Conservation (phyloP, 2,113 vertebrate genomes). For the Panthera leo region DNA sequence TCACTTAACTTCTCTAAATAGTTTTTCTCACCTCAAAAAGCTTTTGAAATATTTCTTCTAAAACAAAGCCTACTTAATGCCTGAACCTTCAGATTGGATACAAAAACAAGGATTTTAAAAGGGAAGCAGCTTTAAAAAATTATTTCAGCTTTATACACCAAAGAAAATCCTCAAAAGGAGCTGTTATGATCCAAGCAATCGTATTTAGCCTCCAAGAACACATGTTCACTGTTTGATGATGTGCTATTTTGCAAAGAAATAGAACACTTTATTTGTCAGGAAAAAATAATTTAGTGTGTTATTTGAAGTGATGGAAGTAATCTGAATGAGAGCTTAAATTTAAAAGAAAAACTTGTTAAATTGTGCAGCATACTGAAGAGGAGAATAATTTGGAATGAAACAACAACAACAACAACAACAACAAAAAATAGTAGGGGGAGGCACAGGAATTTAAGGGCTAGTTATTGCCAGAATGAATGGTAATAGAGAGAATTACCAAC, state of each 20-base stretch:
- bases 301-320: background rate
- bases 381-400: background rate
- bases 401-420: too few species aligned
- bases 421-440: background rate
- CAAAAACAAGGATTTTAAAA: background rate
- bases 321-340: background rate
- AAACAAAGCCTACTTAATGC: background rate
- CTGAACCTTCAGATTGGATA: background rate
- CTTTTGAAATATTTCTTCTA: background rate
- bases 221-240: background rate
- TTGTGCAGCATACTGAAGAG: background rate
- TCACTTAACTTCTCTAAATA: background rate
- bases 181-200: background rate
- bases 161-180: constrained; percentile 9
- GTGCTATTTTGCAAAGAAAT: background rate
- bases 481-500: background rate
- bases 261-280: background rate
- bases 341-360: background rate
- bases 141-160: background rate
- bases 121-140: background rate
- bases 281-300: constrained; percentile 9
- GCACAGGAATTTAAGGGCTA: background rate
- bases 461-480: background rate
- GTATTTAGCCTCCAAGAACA: background rate
- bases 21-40: background rate